Evolutionary conservation across 2,113 vertebrate genomes (phyloP).

Genomic region (Ciconia boyciana): DNA sequence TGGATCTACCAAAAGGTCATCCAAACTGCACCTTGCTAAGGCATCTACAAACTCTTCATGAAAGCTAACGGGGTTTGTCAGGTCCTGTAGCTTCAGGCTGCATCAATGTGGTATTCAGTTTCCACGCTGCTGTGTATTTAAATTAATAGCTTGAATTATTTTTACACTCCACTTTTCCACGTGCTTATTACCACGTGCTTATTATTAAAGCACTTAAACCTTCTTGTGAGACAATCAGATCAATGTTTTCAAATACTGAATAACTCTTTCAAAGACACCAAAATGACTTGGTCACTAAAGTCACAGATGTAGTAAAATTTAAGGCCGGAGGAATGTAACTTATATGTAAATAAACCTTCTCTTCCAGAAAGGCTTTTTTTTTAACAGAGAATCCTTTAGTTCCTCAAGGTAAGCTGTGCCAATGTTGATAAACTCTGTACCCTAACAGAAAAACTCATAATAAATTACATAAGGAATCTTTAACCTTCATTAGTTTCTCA

Average conservation of each 20-base stretch:
- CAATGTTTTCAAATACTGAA: not conserved
- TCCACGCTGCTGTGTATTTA: not conserved
- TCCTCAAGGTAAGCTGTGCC: not conserved
- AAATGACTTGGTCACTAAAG: not conserved
- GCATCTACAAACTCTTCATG: not conserved
- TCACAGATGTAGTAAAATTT: not conserved
- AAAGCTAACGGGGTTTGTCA: not conserved
- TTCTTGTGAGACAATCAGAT: not conserved
- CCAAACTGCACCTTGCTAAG: not conserved
- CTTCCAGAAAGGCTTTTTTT: not conserved
- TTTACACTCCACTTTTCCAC: not conserved
- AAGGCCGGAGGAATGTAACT: not conserved
- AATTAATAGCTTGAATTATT: not conserved
- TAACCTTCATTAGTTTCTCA: constrained; percentile 32
- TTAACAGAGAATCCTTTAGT: not conserved
- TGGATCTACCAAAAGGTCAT: not conserved
- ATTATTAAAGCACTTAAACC: not conserved
- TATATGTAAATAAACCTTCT: not conserved
- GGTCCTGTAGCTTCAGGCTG: not conserved
- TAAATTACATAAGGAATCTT: constrained; percentile 32
- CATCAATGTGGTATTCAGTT: not conserved
- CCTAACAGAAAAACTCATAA: not conserved
- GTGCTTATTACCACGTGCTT: not conserved
- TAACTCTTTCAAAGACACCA: not conserved
- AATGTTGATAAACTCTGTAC: constrained; percentile 30